Evolutionary conservation across 2,888 invertebrate genomes (phyloP).

Genomic region (Polietes domitor): DNA sequence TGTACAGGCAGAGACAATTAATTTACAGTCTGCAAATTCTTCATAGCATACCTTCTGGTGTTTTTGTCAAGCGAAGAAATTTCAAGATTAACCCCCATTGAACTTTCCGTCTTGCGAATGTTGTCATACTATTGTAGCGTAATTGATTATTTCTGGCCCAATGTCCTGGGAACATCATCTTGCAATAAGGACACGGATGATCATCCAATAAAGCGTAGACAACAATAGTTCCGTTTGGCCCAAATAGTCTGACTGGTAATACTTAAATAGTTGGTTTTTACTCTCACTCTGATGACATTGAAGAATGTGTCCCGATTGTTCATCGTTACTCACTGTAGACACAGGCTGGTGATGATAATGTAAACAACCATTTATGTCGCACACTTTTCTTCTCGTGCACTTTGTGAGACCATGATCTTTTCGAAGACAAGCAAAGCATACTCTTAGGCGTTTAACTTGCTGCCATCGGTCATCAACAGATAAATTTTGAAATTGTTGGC

Average conservation of each 20-base stretch:
- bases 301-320: no score
- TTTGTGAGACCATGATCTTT: no score
- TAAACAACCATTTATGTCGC: no score
- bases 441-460: no score
- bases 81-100: slow-evolving; percentile 28
- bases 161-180: slow-evolving; percentile 26
- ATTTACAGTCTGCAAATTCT: slow-evolving; percentile 37
- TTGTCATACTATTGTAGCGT: slow-evolving; percentile 65
- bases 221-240: slow-evolving; percentile 20
- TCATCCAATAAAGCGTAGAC: slow-evolving; percentile 58
- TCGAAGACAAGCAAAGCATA: no score
- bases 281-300: no score
- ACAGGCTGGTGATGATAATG: not conserved
- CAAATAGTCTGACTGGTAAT: slow-evolving; percentile 11
- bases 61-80: slow-evolving; percentile 1
- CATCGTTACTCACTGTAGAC: no score
- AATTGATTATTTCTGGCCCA: slow-evolving; percentile 49
- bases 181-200: no score
- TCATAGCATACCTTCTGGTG: slow-evolving; percentile 7
- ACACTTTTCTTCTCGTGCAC: no score
- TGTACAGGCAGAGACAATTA: slow-evolving; percentile 39
- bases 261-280: slow-evolving; percentile 21
- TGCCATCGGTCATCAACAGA: no score
- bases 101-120: slow-evolving; percentile 56
- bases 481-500: no score